Base-by-base conservation (phyloP, 2,797 vertebrate genomes). In the Falco rusticolus region DNA sequence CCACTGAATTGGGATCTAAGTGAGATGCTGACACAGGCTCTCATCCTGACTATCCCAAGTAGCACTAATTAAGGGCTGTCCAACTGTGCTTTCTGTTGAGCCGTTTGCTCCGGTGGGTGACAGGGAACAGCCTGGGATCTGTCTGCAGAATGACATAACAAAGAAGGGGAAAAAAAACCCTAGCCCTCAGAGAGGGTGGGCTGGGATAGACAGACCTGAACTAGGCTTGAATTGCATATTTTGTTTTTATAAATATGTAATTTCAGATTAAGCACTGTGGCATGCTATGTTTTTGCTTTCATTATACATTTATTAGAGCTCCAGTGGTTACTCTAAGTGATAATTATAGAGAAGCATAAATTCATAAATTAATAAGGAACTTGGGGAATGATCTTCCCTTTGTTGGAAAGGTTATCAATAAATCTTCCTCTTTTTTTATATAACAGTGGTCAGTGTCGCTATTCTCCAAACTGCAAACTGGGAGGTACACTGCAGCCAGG, bases 51-150 rank as follows among this genome's bases (percentile, higher is more conserved):
- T 98, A 98, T 98, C 98, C 98, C 98, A 98, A 99, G 98, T 98
- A 98, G 98, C 98, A 96, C 99, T 99, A 99, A 99, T 99, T 99
- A 99, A 98, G 98, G 98, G 98, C 98, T 98, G 98, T 99, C 99
- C 99, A 98, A 99, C 99, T 98, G 99, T 95, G 99, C 98, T 98
- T 97, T 98, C 99, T 98, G 97, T 97, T 97, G 98, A 98, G 97
- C 97, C 57, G 98, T 95, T 98, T 96, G 98, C 98, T 98, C 97
- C 86, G 92, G 96, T 91, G 98, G 98, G 98, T 99, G 99, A 99
- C 99, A 99, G 98, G 98, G 98, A 98, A 98, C 98, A 99, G 98
- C 98, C 99, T 98, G 98, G 98, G 98, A 99, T 99, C 99, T 99
- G 99, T 99, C 99, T 99, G 98, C 97, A 93, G 97, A 97, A 97